Evolutionary conservation across 2,888 invertebrate species (phyloP), one percentile per base, ranked within the genome.

Genomic region (Zaprionus lineosus): DNA sequence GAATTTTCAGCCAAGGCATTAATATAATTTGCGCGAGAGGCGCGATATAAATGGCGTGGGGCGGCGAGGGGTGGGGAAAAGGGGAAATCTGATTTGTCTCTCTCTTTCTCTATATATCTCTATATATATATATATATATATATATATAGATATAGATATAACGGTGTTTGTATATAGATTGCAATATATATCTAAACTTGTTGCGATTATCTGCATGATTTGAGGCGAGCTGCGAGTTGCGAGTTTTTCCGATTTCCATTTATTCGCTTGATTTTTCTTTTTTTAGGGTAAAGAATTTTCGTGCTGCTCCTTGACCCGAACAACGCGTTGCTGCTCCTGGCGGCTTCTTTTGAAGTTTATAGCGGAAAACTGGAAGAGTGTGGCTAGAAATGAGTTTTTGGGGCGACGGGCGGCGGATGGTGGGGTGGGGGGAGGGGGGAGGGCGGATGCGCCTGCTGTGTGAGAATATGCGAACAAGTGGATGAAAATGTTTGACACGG

Each of bases 401-500:
- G 9, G 9, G 7, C 6, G n/a, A n/a, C 28, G 3, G 31, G 2
- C 0, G 12, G 29, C 7, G 11, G 8, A 3, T 8, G 29, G 15
- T 0, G n/a, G 1, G 34, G 7, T 0, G 2, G 8, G 5, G 1
- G 3, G 7, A 6, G 9, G 11, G 3, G 8, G 3, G 8, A 5
- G 19, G 18, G 7, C 1, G 6, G 41, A 21, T 43, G 44, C 50
- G 29, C 59, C 52, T 39, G 75, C 71, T 70, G 71, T 71, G 71
- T 66, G 28, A 51, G 73, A 50, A 77, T 73, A 73, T 85, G 72
- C 75, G 79, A 68, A 86, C 81, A 81, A 81, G 85, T 86, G 81
- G 84, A 81, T 81, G 71, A 83, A 78, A 86, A 86, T 81, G 79
- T 81, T 85, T 79, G 85, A 86, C 81, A 86, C 83, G 86, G 62